Evolutionary conservation across 2,113 vertebrate genomes (phyloP).

Genomic region (Platysternon megacephalum): DNA sequence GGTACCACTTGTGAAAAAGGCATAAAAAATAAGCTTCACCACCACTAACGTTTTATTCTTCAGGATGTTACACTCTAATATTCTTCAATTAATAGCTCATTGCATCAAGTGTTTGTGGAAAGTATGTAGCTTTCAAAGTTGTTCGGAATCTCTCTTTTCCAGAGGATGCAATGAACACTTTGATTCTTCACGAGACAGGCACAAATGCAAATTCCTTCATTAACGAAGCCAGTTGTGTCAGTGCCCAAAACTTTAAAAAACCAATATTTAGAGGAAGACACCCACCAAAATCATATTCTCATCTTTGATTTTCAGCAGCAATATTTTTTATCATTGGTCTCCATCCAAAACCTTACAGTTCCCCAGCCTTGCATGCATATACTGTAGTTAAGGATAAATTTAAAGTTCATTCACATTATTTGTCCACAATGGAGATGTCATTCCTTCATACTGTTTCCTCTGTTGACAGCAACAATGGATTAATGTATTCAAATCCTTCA

Average conservation of each 20-base stretch:
- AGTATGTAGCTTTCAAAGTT: conserved; percentile 78
- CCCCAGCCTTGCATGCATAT: conserved; percentile 84
- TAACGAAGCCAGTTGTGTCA: conserved; percentile 69
- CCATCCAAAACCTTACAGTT: conserved; percentile 71
- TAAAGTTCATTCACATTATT: conserved; percentile 70
- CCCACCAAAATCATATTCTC: conserved; percentile 71
- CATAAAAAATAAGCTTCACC: conserved; percentile 83
- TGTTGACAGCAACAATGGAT: conserved; percentile 92
- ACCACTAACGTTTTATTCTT: conserved; percentile 82
- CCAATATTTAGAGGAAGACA: conserved; percentile 76
- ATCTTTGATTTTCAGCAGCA: conserved; percentile 74
- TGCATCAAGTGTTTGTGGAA: conserved; percentile 73
- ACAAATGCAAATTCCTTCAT: conserved; percentile 75
- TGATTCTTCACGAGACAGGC: conserved; percentile 75
- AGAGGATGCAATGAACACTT: conserved; percentile 70
- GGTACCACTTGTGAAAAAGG: conserved; percentile 88
- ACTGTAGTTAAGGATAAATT: conserved; percentile 79
- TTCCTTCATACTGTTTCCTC: conserved; percentile 95
- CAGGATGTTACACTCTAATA: conserved; percentile 86
- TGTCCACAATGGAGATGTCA: conserved; percentile 41
- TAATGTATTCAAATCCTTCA: conserved; percentile 99
- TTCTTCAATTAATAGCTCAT: conserved; percentile 73
- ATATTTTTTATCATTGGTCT: conserved; percentile 71
- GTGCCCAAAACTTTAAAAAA: conserved; percentile 65
- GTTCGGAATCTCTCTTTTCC: conserved; percentile 62